Evolutionary conservation across 2,797 vertebrate species (phyloP).

Genomic region (Chaenodraco wilsoni): DNA sequence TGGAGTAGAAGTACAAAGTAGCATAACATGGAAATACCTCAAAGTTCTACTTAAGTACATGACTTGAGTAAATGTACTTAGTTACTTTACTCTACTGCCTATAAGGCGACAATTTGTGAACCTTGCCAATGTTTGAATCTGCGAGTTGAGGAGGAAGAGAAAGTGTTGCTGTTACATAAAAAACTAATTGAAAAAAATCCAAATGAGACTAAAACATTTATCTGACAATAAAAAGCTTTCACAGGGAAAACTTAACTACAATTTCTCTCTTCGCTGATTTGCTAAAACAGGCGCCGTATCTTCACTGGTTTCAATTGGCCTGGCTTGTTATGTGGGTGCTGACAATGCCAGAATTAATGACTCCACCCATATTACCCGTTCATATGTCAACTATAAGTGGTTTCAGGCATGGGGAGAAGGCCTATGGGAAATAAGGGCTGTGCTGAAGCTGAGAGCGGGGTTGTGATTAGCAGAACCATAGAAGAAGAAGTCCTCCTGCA

Average conservation of each 20-base stretch:
- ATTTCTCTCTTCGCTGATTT: constrained; percentile 19
- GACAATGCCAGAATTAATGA: constrained; percentile 66
- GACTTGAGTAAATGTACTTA: too few relatives aligned
- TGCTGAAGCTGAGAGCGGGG: constrained; percentile 32
- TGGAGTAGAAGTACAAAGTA: too few relatives aligned
- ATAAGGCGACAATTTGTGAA: background rate
- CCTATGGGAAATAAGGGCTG: constrained; percentile 51
- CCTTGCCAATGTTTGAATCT: background rate
- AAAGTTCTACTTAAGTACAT: too few relatives aligned
- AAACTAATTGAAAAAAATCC: background rate
- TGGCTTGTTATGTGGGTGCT: constrained; percentile 52
- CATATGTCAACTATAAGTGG: constrained; percentile 65
- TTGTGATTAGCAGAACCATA: constrained; percentile 55
- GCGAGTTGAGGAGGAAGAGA: background rate
- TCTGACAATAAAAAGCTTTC: background rate
- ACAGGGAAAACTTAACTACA: constrained; percentile 15
- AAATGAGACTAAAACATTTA: background rate
- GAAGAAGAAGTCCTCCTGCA: constrained; percentile 28
- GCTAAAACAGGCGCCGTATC: constrained; percentile 5
- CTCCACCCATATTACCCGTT: constrained; percentile 58
- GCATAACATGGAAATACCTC: too few relatives aligned
- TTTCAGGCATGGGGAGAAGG: constrained; percentile 49
- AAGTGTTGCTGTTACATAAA: constrained; percentile 1
- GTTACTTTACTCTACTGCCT: too few relatives aligned
- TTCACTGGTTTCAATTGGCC: constrained; percentile 38